Conservation (phyloP, 2,888 invertebrate species). For the Coelinius sp. region DNA sequence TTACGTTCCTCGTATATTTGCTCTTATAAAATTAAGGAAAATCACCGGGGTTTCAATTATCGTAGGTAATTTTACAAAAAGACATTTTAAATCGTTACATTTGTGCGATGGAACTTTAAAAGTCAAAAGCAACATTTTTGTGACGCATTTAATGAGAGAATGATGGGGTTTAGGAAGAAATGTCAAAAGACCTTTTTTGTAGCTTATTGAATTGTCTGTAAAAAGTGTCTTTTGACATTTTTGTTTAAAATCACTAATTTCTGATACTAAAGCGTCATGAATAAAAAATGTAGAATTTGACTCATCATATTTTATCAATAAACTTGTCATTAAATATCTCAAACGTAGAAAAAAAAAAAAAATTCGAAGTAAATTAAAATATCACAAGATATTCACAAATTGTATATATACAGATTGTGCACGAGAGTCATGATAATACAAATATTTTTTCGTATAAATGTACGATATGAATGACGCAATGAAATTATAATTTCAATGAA, state of each 20-base stretch:
- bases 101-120: no score
- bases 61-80: no score
- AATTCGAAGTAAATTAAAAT: background rate
- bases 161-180: background rate
- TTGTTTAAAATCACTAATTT: background rate
- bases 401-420: constrained; percentile 12
- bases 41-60: no score
- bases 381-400: background rate
- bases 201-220: background rate
- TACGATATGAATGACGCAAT: constrained; percentile 19
- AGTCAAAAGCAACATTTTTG: no score
- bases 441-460: constrained; percentile 9
- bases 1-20: background rate
- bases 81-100: no score
- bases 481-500: background rate
- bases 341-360: background rate
- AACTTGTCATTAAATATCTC: background rate
- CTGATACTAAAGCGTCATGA: background rate
- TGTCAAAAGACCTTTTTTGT: background rate
- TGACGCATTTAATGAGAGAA: no score
- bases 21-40: background rate
- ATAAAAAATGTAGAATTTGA: background rate
- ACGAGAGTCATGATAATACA: background rate
- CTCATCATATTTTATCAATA: background rate
- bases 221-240: background rate